phyloP scores from a whole-genome alignment of 2,113 vertebrate species.

The Amphilophus citrinellus region DNA sequence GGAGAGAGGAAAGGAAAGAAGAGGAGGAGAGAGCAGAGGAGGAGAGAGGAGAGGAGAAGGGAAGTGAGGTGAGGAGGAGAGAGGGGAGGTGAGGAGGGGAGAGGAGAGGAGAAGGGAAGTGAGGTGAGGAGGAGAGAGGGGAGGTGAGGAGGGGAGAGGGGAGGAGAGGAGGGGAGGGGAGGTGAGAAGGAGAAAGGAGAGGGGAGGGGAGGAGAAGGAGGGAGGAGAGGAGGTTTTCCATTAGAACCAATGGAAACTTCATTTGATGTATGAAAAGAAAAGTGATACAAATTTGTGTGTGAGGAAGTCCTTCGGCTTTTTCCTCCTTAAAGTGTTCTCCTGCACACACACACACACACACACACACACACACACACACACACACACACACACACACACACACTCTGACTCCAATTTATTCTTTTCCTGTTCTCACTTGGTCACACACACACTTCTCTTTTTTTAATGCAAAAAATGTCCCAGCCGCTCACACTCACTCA shows the following conservation, averaged over 20 bases:
- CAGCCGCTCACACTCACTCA: slow-evolving; percentile 33
- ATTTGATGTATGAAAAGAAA: neutral
- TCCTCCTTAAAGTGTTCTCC: slow-evolving; percentile 21
- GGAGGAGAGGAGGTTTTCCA: neutral
- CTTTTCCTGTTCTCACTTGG: slow-evolving; percentile 17
- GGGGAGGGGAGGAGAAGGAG: too few species aligned
- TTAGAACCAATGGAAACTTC: slow-evolving; percentile 10
- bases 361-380: neutral
- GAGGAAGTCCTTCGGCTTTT: neutral
- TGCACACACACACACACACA: too few species aligned
- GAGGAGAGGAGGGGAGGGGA: neutral
- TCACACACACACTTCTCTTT: slow-evolving; percentile 27
- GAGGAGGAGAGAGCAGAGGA: too few species aligned
- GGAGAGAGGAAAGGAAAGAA: too few species aligned
- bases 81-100: neutral
- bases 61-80: neutral
- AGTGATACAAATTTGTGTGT: neutral
- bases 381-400: neutral
- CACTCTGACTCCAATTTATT: neutral
- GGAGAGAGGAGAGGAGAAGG: too few species aligned
- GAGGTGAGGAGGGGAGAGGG: neutral
- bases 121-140: too few species aligned
- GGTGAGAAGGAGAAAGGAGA: rapidly evolving
- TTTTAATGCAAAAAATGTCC: slow-evolving; percentile 30
- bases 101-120: rapidly evolving